Evolutionary conservation across 2,888 invertebrate genomes (phyloP), one percentile per base, ranked within the genome.

Genomic region (Epinotia brunnichana): DNA sequence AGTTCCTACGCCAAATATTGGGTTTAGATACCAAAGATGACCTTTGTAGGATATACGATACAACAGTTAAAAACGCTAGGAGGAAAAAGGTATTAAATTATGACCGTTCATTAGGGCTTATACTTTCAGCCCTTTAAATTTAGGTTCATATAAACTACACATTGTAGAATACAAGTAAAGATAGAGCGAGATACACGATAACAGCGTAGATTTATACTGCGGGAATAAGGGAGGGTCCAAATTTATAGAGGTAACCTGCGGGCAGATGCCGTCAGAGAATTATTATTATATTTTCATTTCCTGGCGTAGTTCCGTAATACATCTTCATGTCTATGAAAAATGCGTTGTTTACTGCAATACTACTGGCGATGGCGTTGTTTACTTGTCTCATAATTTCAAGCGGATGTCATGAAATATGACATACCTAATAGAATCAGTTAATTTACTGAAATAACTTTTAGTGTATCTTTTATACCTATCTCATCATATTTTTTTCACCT

Each of bases 191-290:
- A 21, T 44, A 35, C 11, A 44, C 24, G 29, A 21, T 41, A 35
- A 53, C 48, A 24, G 21, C 57, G 39, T 51, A 73, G 68, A 73
- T 73, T 73, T 73, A 73, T 73, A 73, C 59, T 57, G 24, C 29
- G 44, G 51, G 69, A 73, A 68, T 73, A 69, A 69, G 63, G 54
- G 62, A 68, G 73, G 73, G 73, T 73, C 68, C 29, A 41, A 73
- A 73, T 69, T 73, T 73, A 73, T 73, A 73, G 68, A 17, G 62
- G 68, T 68, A 63, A 63, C 73, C 68, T 41, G 67, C 48, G 67
- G 57, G 62, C 63, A 39, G 57, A 10, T 19, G 61, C 56, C 62
- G 48, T 61, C 67, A 56, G 61, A 63, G 51, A 59, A 59, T 62
- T 69, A 73, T 61, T 69, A 61, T 73, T 63, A 63, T 19, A 44